phyloP scores from a whole-genome alignment of 2,797 vertebrate species.

The Sus cebifrons region DNA sequence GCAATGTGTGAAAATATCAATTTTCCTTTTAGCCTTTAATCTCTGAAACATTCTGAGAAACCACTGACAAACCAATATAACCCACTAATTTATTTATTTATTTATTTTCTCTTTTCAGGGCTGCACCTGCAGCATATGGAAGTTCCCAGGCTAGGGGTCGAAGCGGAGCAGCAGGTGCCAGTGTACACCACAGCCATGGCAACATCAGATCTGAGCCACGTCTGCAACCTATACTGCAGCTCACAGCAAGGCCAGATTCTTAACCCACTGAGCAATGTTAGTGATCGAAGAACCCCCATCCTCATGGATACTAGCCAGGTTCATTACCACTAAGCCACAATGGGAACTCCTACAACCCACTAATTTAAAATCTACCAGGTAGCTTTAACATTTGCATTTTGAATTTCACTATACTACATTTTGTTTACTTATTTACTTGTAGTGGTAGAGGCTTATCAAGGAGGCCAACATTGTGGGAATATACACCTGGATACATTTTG shows the following conservation, averaged over 20 bases:
- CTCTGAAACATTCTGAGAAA: conserved; percentile 12
- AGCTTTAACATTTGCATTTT: background rate
- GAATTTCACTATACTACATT: background rate
- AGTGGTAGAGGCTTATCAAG: background rate
- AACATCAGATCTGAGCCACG: too few relatives aligned
- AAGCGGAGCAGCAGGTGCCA: too few relatives aligned
- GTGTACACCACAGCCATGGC: too few relatives aligned
- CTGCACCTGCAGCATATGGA: too few relatives aligned
- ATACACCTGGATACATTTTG: background rate
- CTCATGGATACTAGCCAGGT: too few relatives aligned
- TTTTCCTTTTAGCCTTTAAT: conserved; percentile 26
- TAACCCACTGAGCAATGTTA: too few relatives aligned
- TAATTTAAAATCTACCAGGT: conserved; percentile 13
- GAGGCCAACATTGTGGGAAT: background rate
- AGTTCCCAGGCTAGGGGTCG: too few relatives aligned
- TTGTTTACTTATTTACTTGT: background rate
- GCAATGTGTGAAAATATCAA: conserved; percentile 7
- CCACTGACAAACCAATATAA: background rate
- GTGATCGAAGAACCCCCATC: too few relatives aligned
- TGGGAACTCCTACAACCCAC: background rate
- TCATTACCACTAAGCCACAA: too few relatives aligned
- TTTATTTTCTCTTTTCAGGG: too few relatives aligned
- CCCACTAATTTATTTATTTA: background rate
- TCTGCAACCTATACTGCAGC: too few relatives aligned
- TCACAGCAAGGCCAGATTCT: too few relatives aligned